Evolutionary conservation across 2,888 invertebrate genomes (phyloP), one percentile per base, ranked within the genome.

Genomic region (Ornithoptera priamus): DNA sequence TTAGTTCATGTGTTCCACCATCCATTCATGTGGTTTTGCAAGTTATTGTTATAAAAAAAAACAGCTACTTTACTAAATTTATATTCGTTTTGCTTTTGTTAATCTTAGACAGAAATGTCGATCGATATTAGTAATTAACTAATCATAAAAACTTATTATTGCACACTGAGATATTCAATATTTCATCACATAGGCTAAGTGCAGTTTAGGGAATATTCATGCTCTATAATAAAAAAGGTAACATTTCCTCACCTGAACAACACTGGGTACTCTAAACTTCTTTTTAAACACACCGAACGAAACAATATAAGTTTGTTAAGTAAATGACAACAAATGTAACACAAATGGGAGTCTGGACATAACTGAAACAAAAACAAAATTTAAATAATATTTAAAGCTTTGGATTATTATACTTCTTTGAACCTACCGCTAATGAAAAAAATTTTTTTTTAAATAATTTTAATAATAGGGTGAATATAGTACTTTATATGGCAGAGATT

Each of bases 191-290:
- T 6, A 7, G 39, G 39, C 39, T 7, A 39, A 39, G 39, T 39
- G 39, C 1, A 39, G 7, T 39, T 30, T 30, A 30, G 30, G 30
- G 5, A 30, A 30, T 30, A 30, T 5, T 30, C 3, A 30, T 30
- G 30, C 5, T 30, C 30, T 30, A 30, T 30, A 30, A 5, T 30
- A 30, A 30, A 30, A 30, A 30, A 30, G 3, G 17, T 42, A 7
- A 39, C 67, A 36, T 30, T 53, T n/a, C 15, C 36, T 73, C 78
- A 90, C 91, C 88, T 88, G 63, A 90, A 90, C 0, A 90, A 56
- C 0, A 88, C 85, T 2, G 91, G 90, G 71, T 90, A 90, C 67
- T 90, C 90, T 62, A 88, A 74, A 59, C 86, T 89, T 8, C 89
- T 72, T 71, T 89, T 88, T 12, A 89, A 62, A 57, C 92, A 92